These are phyloP conservation scores for Harpegnathos saltator DNA, from an alignment of 1,140 invertebrate genomes.

Conservation along the genomic window DNA sequence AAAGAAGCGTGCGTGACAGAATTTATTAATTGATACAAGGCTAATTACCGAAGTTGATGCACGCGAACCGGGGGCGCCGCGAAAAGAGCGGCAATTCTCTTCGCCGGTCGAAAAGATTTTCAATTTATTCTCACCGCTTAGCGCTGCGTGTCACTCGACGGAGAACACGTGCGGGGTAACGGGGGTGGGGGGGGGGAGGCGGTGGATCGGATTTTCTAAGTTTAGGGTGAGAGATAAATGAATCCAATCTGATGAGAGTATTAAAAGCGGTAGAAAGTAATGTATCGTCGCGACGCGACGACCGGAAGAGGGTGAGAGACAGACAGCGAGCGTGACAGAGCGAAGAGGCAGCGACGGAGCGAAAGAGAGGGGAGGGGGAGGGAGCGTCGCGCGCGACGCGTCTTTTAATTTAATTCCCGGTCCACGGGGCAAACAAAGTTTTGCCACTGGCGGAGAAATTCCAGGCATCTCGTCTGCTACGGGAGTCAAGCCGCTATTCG, in stretches of 20 bases:
- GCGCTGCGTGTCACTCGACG: conserved; percentile 15
- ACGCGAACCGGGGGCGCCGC: conserved; percentile 2
- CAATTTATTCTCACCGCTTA: conserved; percentile 48
- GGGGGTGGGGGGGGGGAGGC: too few species aligned
- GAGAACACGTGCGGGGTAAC: not conserved
- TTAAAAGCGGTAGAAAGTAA: conserved; percentile 37
- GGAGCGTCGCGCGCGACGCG: not conserved
- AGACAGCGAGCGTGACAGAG: too few species aligned
- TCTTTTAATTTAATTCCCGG: conserved; percentile 57
- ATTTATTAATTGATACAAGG: conserved; percentile 56
- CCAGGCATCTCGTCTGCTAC: conserved; percentile 28
- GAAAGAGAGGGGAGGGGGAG: too few species aligned
- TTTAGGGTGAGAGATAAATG: conserved; percentile 46
- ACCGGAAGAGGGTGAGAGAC: not conserved
- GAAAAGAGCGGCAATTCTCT: conserved; percentile 21
- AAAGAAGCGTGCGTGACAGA: conserved; percentile 8
- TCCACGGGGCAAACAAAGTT: conserved; percentile 55
- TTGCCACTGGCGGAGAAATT: conserved; percentile 40
- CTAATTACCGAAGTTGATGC: conserved; percentile 49
- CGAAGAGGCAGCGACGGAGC: too few species aligned
- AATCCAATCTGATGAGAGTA: conserved; percentile 49
- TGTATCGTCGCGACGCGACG: conserved; percentile 28
- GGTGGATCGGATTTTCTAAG: conserved; percentile 17
- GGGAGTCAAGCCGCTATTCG: conserved; percentile 25
- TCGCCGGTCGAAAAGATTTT: conserved; percentile 22